Evolutionary conservation across 2,113 vertebrate genomes (phyloP), one percentile per base, ranked within the genome.

Genomic region (Lethenteron camtschaticum): DNA sequence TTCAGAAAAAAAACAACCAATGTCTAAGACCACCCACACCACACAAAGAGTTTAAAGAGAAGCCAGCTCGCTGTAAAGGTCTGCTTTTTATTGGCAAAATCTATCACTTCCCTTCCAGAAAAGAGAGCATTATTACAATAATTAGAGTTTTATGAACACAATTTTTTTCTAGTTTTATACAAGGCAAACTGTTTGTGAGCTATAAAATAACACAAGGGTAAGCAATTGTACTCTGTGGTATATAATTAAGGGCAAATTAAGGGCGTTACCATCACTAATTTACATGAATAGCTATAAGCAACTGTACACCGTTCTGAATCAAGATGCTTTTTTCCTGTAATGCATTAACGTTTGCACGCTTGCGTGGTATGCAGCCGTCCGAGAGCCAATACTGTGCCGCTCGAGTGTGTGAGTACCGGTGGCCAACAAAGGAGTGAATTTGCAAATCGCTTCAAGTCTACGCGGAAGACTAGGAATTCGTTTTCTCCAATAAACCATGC

Each of bases 51-150:
- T 41, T 41, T 41, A 41, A 41, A 41, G 41, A 41, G 41, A 41
- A 66, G 63, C n/a, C 10, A 9, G 63, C n/a, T 66, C 24, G n/a
- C n/a, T 66, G n/a, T 66, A 24, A 66, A 66, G 24, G 63, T 24
- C 24, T 24, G 63, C 24, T 66, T 66, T 66, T 16, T 66, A 16
- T n/a, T n/a, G n/a, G 24, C n/a, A 66, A 66, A 66, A 66, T 66
- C 63, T 66, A 66, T 66, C 63, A 66, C 63, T 66, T 66, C 63
- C 63, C 63, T 66, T 66, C 63, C 63, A 66, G 63, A 66, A 66
- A 66, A 66, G 63, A 66, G 63, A 66, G 24, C 63, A 66, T 16
- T 66, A 66, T 66, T 66, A 66, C 63, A 66, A 66, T 66, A 66
- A 66, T 66, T 66, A 66, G 63, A n/a, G 63, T 66, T 24, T 66